phyloP scores from a whole-genome alignment of 2,888 invertebrate genomes.

The Agrotis puta region DNA sequence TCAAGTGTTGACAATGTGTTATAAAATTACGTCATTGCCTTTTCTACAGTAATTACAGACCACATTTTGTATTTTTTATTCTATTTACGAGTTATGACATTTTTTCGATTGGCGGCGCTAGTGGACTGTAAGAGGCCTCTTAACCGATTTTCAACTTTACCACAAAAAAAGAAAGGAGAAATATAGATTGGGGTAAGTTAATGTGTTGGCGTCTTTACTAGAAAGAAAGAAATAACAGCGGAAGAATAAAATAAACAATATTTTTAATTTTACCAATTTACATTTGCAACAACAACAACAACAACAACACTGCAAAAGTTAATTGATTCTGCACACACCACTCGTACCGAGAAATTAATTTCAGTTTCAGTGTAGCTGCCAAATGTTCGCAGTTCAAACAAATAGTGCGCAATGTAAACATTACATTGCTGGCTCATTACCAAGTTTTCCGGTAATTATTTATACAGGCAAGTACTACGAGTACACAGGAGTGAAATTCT shows the following conservation, averaged over 20 bases:
- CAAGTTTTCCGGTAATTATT: constrained; percentile 31
- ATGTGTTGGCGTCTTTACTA: no score
- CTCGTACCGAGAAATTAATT: constrained; percentile 35
- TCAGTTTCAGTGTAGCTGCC: constrained; percentile 29
- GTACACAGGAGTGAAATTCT: constrained; percentile 37
- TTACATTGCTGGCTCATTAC: constrained; percentile 41
- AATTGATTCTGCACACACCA: constrained; percentile 30
- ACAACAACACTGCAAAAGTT: not conserved
- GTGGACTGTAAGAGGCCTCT: no score
- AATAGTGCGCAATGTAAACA: constrained; percentile 24
- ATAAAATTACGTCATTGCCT: no score
- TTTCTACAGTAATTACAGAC: no score
- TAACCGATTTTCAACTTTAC: no score
- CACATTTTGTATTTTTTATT: no score
- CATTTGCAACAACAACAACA: not conserved
- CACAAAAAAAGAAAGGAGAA: no score
- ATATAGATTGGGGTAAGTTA: no score
- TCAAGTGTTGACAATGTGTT: no score
- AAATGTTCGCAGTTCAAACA: constrained; percentile 40
- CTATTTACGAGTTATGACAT: no score
- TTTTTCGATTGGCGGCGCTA: no score
- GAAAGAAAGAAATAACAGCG: no score
- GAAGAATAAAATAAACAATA: not conserved
- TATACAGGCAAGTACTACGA: constrained; percentile 32
- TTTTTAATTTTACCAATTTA: constrained; percentile 4